Percentiles rank a stretch among this genome's conserved stretches.
phyloP scores from a whole-genome alignment of 1,140 invertebrate species.

The Ganaspis sp. region DNA sequence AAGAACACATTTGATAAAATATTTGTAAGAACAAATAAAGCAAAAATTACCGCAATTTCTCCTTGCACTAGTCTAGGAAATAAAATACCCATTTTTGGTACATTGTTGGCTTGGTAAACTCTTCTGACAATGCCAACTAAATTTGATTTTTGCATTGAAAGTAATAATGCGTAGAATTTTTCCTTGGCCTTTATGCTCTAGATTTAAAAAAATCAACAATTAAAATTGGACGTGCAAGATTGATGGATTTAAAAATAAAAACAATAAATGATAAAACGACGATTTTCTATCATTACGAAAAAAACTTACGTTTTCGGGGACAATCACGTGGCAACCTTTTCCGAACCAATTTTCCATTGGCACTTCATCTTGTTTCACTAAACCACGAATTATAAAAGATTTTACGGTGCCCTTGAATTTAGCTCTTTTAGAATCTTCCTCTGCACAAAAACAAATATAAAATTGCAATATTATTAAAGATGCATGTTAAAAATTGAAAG shows the following conservation, averaged over 20 bases:
- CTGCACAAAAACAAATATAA: neutral
- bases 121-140: neutral
- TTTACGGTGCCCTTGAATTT: neutral
- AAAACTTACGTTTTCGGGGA: neutral
- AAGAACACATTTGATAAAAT: too few species aligned
- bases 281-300: too few species aligned
- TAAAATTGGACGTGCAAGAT: neutral
- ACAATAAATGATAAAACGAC: too few species aligned
- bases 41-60: slow-evolving; percentile 1
- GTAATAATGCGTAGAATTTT: neutral
- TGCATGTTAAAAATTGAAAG: too few species aligned
- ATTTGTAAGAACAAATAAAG: neutral
- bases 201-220: neutral
- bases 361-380: neutral
- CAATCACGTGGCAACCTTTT: neutral
- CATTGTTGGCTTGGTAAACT: neutral
- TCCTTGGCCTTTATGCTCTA: neutral
- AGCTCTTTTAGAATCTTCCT: neutral
- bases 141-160: neutral
- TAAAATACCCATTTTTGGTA: slow-evolving; percentile 17
- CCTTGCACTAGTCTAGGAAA: neutral
- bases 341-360: slow-evolving; percentile 8
- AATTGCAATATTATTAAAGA: too few species aligned
- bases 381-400: slow-evolving; percentile 5
- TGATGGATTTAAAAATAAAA: neutral